These are phyloP conservation scores for Saccopteryx bilineata DNA, from an alignment of 2,113 vertebrate species.

Conservation along the genomic window DNA sequence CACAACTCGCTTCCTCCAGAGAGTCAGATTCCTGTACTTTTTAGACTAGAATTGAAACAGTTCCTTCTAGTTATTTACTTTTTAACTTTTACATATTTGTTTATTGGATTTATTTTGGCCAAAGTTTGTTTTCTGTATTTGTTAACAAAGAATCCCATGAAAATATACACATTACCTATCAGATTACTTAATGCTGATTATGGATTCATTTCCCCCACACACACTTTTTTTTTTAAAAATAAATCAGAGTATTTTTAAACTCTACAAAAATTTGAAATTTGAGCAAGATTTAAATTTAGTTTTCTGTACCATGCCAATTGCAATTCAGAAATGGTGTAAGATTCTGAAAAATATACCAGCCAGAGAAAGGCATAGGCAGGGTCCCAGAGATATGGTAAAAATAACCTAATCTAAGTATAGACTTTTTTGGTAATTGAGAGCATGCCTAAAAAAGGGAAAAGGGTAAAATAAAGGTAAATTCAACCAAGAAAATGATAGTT, in stretches of 20 bases:
- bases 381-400: conserved; percentile 49
- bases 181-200: not conserved
- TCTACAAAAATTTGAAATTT: conserved; percentile 59
- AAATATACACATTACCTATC: conserved; percentile 35
- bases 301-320: conserved; percentile 49
- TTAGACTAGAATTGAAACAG: not conserved
- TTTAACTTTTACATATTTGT: conserved; percentile 1
- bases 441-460: conserved; percentile 34
- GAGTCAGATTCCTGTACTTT: not conserved
- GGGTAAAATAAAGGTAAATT: conserved; percentile 25
- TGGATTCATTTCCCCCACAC: conserved; percentile 5
- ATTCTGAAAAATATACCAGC: conserved; percentile 52
- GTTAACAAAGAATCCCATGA: conserved; percentile 13
- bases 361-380: conserved; percentile 34
- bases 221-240: not conserved
- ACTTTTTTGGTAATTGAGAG: conserved; percentile 57
- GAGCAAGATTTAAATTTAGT: conserved; percentile 60
- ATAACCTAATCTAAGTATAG: conserved; percentile 47
- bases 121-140: conserved; percentile 28
- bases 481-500: conserved; percentile 46
- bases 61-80: conserved; percentile 45
- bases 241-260: conserved; percentile 34
- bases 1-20: not conserved
- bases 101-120: not conserved
- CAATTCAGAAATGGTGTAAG: conserved; percentile 49